These are phyloP conservation scores for Uria aalge DNA, from an alignment of 2,113 vertebrate species.

Conservation along the genomic window DNA sequence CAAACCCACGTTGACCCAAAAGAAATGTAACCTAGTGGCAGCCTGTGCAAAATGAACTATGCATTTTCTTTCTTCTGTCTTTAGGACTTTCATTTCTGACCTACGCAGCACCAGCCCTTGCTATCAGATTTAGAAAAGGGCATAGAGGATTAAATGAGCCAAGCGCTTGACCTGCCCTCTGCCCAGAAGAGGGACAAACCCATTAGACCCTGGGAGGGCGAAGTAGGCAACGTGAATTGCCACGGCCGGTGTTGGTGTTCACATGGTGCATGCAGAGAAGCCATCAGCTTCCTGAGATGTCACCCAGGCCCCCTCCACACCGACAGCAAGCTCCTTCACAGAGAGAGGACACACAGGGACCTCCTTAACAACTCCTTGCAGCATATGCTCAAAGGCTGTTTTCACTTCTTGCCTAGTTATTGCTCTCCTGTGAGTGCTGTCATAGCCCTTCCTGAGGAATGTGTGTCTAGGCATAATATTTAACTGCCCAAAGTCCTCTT, in stretches of 20 bases:
- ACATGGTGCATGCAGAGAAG: not conserved
- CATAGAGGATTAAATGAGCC: not conserved
- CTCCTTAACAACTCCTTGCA: not conserved
- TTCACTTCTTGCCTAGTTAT: not conserved
- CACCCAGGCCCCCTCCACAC: not conserved
- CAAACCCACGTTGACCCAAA: not conserved
- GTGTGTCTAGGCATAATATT: not conserved
- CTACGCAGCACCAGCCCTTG: not conserved
- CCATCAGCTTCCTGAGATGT: not conserved
- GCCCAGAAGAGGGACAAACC: not conserved
- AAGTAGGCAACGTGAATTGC: not conserved
- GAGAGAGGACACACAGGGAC: not conserved
- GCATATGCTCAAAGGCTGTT: rapidly evolving
- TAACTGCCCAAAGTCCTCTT: not conserved
- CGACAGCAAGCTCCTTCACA: not conserved
- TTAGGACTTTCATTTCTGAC: not conserved
- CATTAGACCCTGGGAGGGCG: not conserved
- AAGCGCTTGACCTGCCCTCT: not conserved
- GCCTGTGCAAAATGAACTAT: not conserved
- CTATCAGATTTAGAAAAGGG: not conserved
- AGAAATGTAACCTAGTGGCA: not conserved
- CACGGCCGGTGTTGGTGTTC: not conserved
- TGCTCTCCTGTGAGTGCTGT: not conserved
- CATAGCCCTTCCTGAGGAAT: not conserved
- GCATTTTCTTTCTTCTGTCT: not conserved